Base-by-base conservation (phyloP, 2,888 invertebrate species). In the Drosophila nr. perissopoda region DNA sequence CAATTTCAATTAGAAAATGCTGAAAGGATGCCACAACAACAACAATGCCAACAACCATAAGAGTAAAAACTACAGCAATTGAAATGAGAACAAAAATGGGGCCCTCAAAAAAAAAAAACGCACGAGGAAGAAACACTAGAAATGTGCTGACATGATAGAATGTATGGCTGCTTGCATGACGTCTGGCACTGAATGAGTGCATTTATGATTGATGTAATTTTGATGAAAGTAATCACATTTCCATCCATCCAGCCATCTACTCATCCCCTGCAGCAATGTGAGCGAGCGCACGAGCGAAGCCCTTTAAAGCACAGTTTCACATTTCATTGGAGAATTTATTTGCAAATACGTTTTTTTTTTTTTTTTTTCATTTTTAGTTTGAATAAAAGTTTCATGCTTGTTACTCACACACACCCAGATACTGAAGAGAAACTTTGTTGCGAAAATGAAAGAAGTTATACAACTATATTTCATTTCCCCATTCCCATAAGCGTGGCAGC, bases 121-220 rank as follows among this genome's bases (percentile, higher is more conserved):
- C 38, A 61, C 58, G 88, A 36, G 54, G 13, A 27, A 49, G 49
- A 87, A 87, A 86, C 89, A 68, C 65, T 81, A 87, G 62, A 86
- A 88, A 82, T 85, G 80, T 75, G 64, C 76, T 70, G 68, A 83
- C 80, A 71, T 77, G 80, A 85, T 88, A 77, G 72, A 82, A 85
- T 82, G 68, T 13, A 8, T n/a, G 38, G 56, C 7, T 27, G 25
- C 21, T 38, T 65, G 71, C 58, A 70, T 76, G 69, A 66, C 64
- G 79, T 70, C 61, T 64, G 79, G 48, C 61, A 60, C 31, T 71
- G 82, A 87, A 80, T 80, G 76, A 89, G 88, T 89, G 88, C 86
- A 89, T 79, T 87, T 84, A 89, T 88, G 89, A 87, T 87, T 89
- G 89, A 87, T 86, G 89, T 82, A 79, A 82, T 88, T 87, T 88